phyloP scores from a whole-genome alignment of 2,797 vertebrate genomes.

The Petrocephalus schoutedeni region DNA sequence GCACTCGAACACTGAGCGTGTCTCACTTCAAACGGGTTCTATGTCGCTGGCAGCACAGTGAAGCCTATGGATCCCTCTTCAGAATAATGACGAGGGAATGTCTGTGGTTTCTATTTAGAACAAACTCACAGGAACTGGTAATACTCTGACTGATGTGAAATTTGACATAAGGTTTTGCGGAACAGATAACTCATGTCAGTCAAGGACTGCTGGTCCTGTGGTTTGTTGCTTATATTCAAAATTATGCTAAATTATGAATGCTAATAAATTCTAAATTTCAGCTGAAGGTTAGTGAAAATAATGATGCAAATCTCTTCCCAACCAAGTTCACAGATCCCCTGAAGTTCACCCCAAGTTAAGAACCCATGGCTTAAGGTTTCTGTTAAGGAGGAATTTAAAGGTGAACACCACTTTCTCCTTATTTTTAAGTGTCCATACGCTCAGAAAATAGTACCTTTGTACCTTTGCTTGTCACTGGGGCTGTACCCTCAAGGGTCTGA shows the following conservation, averaged over 20 bases:
- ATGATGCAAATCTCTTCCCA: neutral
- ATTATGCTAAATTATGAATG: neutral
- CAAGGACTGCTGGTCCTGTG: neutral
- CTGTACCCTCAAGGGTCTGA: no score
- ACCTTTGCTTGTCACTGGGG: no score
- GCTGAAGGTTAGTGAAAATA: neutral
- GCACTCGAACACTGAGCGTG: neutral
- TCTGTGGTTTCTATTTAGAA: neutral
- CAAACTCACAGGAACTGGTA: neutral
- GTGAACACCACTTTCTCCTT: neutral
- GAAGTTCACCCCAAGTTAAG: neutral
- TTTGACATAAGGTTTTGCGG: neutral
- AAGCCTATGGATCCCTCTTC: neutral
- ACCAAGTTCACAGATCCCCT: neutral
- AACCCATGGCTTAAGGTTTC: neutral
- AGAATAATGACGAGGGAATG: neutral
- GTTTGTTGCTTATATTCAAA: neutral
- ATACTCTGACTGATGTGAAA: neutral
- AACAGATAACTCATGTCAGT: neutral
- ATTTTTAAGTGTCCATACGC: neutral
- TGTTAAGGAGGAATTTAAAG: neutral
- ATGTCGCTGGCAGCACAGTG: neutral
- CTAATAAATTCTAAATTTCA: neutral
- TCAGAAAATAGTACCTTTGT: no score
- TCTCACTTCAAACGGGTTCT: neutral